Conservation (phyloP, 1,140 invertebrate genomes). For the Ruditapes philippinarum region DNA sequence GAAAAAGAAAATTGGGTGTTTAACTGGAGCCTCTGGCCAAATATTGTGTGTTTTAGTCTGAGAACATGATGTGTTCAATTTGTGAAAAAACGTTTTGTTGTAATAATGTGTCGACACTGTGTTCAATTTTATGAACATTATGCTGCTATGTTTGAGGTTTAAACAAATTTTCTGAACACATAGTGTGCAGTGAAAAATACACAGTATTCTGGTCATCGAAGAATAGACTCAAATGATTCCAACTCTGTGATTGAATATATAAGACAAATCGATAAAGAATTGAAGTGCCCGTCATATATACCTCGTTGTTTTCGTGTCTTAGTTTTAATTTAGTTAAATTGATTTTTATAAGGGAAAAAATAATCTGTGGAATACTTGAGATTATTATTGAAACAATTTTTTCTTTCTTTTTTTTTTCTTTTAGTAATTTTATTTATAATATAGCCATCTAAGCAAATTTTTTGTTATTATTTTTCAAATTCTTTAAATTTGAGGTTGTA, state of each 20-base stretch:
- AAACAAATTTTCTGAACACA: background rate
- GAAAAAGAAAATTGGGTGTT: too few relatives aligned
- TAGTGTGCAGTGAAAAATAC: background rate
- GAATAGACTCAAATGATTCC: background rate
- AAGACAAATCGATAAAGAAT: background rate
- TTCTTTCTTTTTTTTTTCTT: background rate
- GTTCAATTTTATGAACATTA: background rate
- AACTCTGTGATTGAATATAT: constrained; percentile 1
- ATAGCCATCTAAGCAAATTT: background rate
- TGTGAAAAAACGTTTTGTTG: background rate
- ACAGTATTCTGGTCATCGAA: background rate
- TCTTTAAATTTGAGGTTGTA: background rate
- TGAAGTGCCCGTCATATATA: background rate
- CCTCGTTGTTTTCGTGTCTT: background rate
- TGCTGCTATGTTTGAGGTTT: background rate
- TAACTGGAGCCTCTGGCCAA: background rate
- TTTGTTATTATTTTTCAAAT: too few relatives aligned
- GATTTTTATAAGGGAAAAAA: background rate
- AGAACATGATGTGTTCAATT: background rate
- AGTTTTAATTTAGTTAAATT: background rate
- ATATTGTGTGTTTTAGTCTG: constrained; percentile 1
- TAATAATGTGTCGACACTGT: background rate
- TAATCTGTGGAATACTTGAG: background rate
- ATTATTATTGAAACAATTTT: background rate
- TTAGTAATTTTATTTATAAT: background rate